These are phyloP conservation scores for Pygoscelis adeliae DNA, from an alignment of 2,113 vertebrate species.

Conservation along the genomic window DNA sequence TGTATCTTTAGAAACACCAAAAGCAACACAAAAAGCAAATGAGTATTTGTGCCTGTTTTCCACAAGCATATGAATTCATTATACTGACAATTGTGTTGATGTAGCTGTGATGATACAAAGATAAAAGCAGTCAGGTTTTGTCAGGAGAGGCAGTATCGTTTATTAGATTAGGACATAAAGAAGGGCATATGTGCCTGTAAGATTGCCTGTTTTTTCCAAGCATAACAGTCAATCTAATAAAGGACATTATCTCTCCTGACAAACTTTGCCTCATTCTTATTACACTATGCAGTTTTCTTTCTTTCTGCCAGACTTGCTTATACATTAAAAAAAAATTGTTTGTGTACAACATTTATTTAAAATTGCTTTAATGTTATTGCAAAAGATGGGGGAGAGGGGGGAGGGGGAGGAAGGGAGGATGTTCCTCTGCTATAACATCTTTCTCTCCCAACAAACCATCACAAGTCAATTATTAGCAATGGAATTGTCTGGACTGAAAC, in stretches of 20 bases:
- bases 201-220: not conserved
- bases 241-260: not conserved
- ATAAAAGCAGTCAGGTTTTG: not conserved
- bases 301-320: not conserved
- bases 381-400: not conserved
- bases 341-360: not conserved
- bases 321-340: not conserved
- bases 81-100: not conserved
- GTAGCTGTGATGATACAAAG: not conserved
- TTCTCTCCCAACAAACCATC: not conserved
- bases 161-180: not conserved
- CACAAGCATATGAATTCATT: not conserved
- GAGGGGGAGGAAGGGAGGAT: not conserved
- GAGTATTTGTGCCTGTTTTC: not conserved
- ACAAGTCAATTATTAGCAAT: conserved; percentile 30
- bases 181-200: not conserved
- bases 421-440: not conserved
- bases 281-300: not conserved
- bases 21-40: not conserved
- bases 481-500: conserved; percentile 38
- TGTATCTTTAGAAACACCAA: not conserved
- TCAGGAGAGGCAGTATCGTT: not conserved
- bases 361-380: not conserved
- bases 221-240: not conserved
- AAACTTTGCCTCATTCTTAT: not conserved